Conservation (phyloP, 2,888 invertebrate species). For the Dione vanillae region DNA sequence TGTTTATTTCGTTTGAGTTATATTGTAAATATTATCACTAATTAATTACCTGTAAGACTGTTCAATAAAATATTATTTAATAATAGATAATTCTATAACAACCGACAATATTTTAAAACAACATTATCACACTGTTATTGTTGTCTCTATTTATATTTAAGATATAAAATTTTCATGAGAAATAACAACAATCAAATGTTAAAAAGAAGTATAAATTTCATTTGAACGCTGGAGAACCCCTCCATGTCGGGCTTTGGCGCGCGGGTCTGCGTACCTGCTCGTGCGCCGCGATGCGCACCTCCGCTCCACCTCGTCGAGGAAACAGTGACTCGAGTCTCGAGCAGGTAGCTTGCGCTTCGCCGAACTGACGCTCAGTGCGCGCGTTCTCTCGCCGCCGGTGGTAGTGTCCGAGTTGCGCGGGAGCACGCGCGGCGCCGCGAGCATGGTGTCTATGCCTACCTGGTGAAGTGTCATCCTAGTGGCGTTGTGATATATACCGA, state of each 20-base stretch:
- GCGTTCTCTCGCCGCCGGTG: constrained; percentile 81
- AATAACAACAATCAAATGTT: constrained; percentile 55
- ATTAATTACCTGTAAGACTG: too few species aligned
- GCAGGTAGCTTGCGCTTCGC: constrained; percentile 73
- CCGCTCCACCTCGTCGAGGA: constrained; percentile 74
- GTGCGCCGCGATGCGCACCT: constrained; percentile 81
- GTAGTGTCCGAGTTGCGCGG: constrained; percentile 80
- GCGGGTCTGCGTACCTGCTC: constrained; percentile 52
- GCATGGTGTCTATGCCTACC: constrained; percentile 72
- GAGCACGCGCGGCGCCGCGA: constrained; percentile 69
- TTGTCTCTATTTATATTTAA: background rate
- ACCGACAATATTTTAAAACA: background rate
- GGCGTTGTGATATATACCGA: constrained; percentile 68
- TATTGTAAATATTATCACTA: too few species aligned
- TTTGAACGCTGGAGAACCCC: constrained; percentile 40
- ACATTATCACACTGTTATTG: background rate
- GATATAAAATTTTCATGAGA: background rate
- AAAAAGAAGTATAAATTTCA: constrained; percentile 45
- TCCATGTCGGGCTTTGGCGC: constrained; percentile 53
- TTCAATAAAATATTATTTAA: too few species aligned
- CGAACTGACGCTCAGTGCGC: constrained; percentile 76
- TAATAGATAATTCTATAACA: too few species aligned
- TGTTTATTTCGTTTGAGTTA: too few species aligned
- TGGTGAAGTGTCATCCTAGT: constrained; percentile 78
- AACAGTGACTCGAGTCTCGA: constrained; percentile 59